phyloP scores from a whole-genome alignment of 1,140 invertebrate species.

The Zaprionus lachaisei region DNA sequence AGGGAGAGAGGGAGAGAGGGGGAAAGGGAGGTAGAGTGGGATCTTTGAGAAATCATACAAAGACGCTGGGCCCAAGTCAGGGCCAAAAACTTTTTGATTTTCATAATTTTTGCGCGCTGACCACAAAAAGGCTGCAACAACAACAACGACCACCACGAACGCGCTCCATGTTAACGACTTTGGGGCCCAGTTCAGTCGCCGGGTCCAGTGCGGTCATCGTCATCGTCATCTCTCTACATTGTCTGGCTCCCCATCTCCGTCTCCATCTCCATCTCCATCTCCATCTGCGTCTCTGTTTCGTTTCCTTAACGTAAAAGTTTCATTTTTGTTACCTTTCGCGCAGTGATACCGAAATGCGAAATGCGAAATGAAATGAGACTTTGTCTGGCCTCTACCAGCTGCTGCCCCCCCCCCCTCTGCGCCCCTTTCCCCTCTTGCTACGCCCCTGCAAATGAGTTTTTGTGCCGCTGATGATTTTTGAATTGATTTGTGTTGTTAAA shows the following conservation, averaged over 20 bases:
- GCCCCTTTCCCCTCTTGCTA: slow-evolving; percentile 19
- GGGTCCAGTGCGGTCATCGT: slow-evolving; percentile 6
- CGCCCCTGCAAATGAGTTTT: slow-evolving; percentile 72
- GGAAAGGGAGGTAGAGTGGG: neutral
- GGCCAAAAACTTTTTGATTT: slow-evolving; percentile 74
- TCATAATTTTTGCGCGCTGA: slow-evolving; percentile 80
- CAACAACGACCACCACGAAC: slow-evolving; percentile 50
- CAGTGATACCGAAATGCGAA: slow-evolving; percentile 63
- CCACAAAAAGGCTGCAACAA: slow-evolving; percentile 68
- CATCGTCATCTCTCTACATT: slow-evolving; percentile 18
- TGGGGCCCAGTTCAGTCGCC: slow-evolving; percentile 23
- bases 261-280: slow-evolving; percentile 37
- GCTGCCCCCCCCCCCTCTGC: neutral
- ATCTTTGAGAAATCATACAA: slow-evolving; percentile 69
- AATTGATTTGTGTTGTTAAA: slow-evolving; percentile 84
- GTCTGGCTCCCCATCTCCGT: neutral
- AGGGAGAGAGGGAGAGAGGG: slow-evolving; percentile 17
- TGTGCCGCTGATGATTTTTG: slow-evolving; percentile 76
- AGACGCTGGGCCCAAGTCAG: slow-evolving; percentile 45
- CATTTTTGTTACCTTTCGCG: slow-evolving; percentile 75
- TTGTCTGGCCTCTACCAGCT: slow-evolving; percentile 55
- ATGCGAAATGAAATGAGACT: slow-evolving; percentile 73
- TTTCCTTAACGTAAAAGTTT: slow-evolving; percentile 77
- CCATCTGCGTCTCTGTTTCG: slow-evolving; percentile 22
- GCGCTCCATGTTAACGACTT: slow-evolving; percentile 75